phyloP scores from a whole-genome alignment of 2,888 invertebrate species.

The Cactoblastis cactorum region DNA sequence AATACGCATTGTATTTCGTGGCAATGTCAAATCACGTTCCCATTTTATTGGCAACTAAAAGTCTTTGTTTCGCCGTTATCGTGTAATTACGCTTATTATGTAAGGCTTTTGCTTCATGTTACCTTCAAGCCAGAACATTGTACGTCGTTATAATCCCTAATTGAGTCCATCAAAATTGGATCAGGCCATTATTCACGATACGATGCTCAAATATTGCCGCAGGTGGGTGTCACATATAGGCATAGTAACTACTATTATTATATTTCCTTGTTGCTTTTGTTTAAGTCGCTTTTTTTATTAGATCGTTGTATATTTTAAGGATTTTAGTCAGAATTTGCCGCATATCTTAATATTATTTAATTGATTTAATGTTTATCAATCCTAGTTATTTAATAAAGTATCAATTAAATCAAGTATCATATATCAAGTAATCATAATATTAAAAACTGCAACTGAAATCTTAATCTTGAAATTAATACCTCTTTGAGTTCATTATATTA shows the following conservation, averaged over 20 bases:
- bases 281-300: constrained; percentile 14
- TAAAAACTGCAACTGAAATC: too few relatives aligned
- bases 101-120: constrained; percentile 7
- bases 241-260: neutral
- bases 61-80: neutral
- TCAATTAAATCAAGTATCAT: too few relatives aligned
- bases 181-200: neutral
- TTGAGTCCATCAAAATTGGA: neutral
- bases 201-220: neutral
- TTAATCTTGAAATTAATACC: too few relatives aligned
- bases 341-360: too few relatives aligned
- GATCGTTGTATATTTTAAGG: too few relatives aligned
- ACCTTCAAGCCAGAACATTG: neutral
- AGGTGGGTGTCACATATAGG: neutral
- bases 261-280: neutral
- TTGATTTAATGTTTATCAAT: too few relatives aligned
- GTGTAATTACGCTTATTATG: neutral
- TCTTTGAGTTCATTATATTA: too few relatives aligned
- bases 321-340: too few relatives aligned
- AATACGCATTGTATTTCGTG: constrained; percentile 7
- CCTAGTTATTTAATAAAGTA: too few relatives aligned
- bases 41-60: constrained; percentile 8
- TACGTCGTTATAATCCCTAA: neutral
- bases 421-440: too few relatives aligned
- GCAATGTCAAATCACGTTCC: constrained; percentile 8